Conservation (phyloP, 2,888 invertebrate species). For the Oscheius sp. region DNA sequence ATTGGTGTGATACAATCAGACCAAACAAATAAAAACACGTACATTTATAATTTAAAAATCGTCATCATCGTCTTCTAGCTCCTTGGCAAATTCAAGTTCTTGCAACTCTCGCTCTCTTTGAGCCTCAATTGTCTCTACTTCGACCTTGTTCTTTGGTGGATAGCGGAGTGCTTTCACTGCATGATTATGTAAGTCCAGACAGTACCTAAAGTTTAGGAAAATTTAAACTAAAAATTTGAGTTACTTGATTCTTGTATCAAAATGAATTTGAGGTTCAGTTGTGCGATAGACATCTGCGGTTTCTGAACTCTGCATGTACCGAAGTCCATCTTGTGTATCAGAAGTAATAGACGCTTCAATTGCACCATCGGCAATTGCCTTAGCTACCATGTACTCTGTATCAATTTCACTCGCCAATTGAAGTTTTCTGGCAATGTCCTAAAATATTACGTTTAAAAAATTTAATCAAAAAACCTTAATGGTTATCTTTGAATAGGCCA, state of each 20-base stretch:
- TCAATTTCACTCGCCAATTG: conserved; percentile 90
- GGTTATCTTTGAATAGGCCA: conserved; percentile 94
- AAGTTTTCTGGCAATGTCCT: conserved; percentile 90
- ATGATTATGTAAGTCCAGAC: conserved; percentile 95
- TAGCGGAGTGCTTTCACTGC: conserved; percentile 98
- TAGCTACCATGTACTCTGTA: conserved; percentile 89
- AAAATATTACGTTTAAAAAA: not conserved
- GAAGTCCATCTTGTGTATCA: conserved; percentile 77
- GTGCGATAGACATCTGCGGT: conserved; percentile 92
- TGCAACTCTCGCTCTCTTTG: conserved; percentile 72
- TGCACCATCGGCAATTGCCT: conserved; percentile 89
- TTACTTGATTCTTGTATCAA: conserved; percentile 79
- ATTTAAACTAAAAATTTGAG: not conserved
- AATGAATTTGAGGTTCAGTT: conserved; percentile 73
- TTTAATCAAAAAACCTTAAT: conserved; percentile 76
- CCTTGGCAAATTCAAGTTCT: conserved; percentile 97
- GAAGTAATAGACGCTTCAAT: conserved; percentile 97
- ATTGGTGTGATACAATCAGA: not conserved
- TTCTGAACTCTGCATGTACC: conserved; percentile 94
- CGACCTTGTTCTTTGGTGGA: conserved; percentile 97
- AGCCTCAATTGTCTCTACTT: conserved; percentile 78
- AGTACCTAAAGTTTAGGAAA: conserved; percentile 76
- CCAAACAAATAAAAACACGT: not conserved
- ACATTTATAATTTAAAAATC: conserved; percentile 48
- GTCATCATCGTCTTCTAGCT: conserved; percentile 99